Conservation (phyloP, 2,113 vertebrate species). For the Cariama cristata region DNA sequence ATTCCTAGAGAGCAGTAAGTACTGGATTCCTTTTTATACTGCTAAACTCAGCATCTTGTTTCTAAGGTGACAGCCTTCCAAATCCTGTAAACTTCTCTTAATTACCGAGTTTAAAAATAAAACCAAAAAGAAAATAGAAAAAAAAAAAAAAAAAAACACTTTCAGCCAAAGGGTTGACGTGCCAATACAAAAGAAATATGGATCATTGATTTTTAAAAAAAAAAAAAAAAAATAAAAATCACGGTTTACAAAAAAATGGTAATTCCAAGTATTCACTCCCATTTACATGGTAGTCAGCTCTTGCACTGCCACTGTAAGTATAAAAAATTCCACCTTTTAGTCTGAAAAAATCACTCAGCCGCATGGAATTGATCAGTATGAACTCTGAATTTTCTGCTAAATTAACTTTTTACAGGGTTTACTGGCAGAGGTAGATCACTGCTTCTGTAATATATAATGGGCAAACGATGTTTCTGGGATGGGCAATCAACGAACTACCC, state of each 20-base stretch:
- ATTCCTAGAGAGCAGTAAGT: slow-evolving; percentile 76
- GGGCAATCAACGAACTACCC: slow-evolving; percentile 51
- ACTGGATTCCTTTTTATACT: slow-evolving; percentile 72
- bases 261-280: slow-evolving; percentile 62
- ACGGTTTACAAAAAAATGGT: slow-evolving; percentile 66
- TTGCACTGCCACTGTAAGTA: slow-evolving; percentile 60
- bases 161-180: slow-evolving; percentile 73
- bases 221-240: background rate
- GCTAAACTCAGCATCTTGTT: slow-evolving; percentile 67
- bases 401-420: slow-evolving; percentile 68
- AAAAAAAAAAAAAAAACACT: background rate
- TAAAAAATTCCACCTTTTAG: slow-evolving; percentile 71
- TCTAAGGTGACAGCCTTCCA: slow-evolving; percentile 70
- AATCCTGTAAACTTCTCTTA: slow-evolving; percentile 64
- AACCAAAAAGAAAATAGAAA: background rate
- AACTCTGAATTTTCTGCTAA: slow-evolving; percentile 64
- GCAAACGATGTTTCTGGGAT: slow-evolving; percentile 60
- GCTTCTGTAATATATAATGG: slow-evolving; percentile 68
- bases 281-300: slow-evolving; percentile 65
- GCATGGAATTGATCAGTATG: slow-evolving; percentile 50
- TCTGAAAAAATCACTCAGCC: slow-evolving; percentile 54
- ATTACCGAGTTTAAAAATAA: slow-evolving; percentile 60
- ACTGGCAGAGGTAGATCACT: slow-evolving; percentile 84
- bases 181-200: slow-evolving; percentile 67
- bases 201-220: slow-evolving; percentile 50